These are phyloP conservation scores for Trachops cirrhosus DNA, from an alignment of 2,797 vertebrate species.

Conservation along the genomic window DNA sequence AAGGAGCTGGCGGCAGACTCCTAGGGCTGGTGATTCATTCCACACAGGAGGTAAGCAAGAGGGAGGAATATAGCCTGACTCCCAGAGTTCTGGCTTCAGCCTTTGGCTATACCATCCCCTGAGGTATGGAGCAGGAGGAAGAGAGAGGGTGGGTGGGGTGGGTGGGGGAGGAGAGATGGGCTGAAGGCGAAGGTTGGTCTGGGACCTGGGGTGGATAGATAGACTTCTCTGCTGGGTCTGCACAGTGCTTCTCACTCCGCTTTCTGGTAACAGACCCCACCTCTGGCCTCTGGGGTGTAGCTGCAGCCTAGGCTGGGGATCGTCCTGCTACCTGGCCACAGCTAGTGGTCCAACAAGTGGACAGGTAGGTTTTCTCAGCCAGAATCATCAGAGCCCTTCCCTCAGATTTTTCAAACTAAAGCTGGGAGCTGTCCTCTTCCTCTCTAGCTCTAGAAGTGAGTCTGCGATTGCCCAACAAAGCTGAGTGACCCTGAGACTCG, in stretches of 20 bases:
- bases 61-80: background rate
- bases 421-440: background rate
- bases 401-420: background rate
- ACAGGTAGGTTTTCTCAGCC: background rate
- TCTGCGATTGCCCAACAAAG: background rate
- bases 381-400: background rate
- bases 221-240: background rate
- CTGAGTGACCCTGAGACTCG: background rate
- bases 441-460: background rate
- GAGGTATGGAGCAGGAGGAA: background rate
- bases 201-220: conserved; percentile 32
- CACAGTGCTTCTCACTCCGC: background rate
- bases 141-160: background rate
- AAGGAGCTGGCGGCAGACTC: background rate
- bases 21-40: background rate
- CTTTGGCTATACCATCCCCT: background rate
- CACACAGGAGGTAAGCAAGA: background rate
- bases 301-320: background rate
- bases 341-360: background rate
- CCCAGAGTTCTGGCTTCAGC: background rate
- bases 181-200: conserved; percentile 12
- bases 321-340: background rate
- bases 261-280: background rate
- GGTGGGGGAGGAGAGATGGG: background rate
- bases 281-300: background rate